phyloP scores from a whole-genome alignment of 2,113 vertebrate genomes.

The Pachypanchax playfairii region DNA sequence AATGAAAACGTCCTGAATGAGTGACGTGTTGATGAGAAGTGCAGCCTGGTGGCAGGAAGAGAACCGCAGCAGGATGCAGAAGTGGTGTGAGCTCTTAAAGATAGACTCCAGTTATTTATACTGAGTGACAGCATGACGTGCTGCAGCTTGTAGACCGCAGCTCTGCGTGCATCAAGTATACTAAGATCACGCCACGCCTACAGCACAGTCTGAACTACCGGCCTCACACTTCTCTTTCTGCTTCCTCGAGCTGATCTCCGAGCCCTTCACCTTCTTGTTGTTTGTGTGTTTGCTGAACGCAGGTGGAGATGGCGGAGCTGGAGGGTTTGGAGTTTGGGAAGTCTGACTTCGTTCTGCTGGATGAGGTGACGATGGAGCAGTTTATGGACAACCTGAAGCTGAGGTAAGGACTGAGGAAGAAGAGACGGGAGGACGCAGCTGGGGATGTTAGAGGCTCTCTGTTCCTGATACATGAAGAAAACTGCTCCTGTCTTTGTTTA shows the following conservation, averaged over 20 bases:
- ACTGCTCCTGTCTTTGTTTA: not conserved
- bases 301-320: slow-evolving; percentile 86
- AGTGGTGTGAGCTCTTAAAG: slow-evolving; percentile 44
- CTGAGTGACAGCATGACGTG: slow-evolving; percentile 72
- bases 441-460: slow-evolving; percentile 13
- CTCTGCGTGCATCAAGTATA: slow-evolving; percentile 34
- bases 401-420: slow-evolving; percentile 79
- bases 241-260: slow-evolving; percentile 42
- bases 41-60: slow-evolving; percentile 55
- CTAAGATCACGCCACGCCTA: slow-evolving; percentile 68
- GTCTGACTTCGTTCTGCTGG: slow-evolving; percentile 91
- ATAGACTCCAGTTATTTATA: slow-evolving; percentile 50
- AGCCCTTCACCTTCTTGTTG: slow-evolving; percentile 21
- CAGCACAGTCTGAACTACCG: slow-evolving; percentile 42
- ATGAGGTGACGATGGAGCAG: slow-evolving; percentile 91
- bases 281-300: not conserved
- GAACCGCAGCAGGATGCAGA: slow-evolving; percentile 57
- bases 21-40: not conserved
- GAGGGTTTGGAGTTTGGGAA: slow-evolving; percentile 90
- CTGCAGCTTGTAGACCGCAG: slow-evolving; percentile 67
- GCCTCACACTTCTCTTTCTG: slow-evolving; percentile 64
- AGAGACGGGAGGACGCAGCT: slow-evolving; percentile 6
- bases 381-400: slow-evolving; percentile 91
- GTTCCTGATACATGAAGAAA: not conserved
- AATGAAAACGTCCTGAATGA: not conserved